These are phyloP conservation scores for Lepus europaeus DNA, from an alignment of 2,113 vertebrate genomes.

Conservation along the genomic window DNA sequence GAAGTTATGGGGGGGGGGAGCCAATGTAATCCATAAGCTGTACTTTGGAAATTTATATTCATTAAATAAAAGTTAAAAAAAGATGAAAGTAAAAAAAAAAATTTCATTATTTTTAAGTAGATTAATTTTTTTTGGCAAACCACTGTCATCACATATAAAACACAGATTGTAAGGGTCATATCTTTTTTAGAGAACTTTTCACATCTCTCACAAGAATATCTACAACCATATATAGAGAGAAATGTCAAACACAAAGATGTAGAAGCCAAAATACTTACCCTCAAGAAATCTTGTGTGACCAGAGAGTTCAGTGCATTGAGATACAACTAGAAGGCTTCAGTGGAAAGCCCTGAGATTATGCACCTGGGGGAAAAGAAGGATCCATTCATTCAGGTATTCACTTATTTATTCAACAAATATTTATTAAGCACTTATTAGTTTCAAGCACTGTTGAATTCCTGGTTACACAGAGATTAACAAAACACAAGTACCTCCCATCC, in stretches of 20 bases:
- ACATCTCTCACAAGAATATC: background rate
- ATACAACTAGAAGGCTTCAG: background rate
- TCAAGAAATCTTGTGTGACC: background rate
- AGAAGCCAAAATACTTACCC: background rate
- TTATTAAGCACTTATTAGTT: slow-evolving; percentile 32
- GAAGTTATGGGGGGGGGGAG: too few relatives aligned
- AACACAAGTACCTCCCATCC: background rate
- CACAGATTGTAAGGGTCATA: background rate
- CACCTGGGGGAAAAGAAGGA: background rate
- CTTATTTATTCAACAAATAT: background rate
- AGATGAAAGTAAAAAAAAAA: too few relatives aligned
- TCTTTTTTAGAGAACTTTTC: background rate
- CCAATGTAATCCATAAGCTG: too few relatives aligned
- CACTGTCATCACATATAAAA: background rate
- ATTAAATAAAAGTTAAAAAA: too few relatives aligned
- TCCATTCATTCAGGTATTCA: background rate
- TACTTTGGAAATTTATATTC: too few relatives aligned
- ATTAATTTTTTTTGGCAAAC: background rate
- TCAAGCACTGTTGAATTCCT: background rate
- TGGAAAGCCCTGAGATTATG: background rate
- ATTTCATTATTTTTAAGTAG: background rate
- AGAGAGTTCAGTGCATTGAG: background rate
- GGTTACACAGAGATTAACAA: background rate
- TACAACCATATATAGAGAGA: background rate
- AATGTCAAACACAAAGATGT: background rate